Conservation (phyloP, 1,140 invertebrate species). For the Ips nitidus region DNA sequence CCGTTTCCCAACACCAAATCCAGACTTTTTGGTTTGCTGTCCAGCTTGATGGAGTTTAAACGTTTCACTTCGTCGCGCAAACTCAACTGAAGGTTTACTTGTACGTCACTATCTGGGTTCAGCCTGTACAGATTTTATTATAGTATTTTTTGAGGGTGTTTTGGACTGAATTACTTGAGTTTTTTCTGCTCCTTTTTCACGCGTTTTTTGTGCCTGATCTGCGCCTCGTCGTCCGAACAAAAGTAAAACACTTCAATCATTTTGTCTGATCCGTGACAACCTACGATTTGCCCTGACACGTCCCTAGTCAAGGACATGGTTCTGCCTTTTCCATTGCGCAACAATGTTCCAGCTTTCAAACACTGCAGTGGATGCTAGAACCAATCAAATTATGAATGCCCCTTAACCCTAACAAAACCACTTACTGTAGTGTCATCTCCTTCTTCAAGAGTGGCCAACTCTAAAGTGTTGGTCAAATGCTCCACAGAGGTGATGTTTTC, state of each 20-base stretch:
- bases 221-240: slow-evolving; percentile 72
- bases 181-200: slow-evolving; percentile 73
- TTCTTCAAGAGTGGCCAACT: slow-evolving; percentile 60
- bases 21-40: slow-evolving; percentile 70
- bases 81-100: slow-evolving; percentile 45
- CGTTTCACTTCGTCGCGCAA: slow-evolving; percentile 76
- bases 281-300: slow-evolving; percentile 66
- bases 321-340: slow-evolving; percentile 74
- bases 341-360: slow-evolving; percentile 71
- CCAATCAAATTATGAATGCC: too few relatives aligned
- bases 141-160: too few relatives aligned
- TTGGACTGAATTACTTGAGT: slow-evolving; percentile 53
- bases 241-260: slow-evolving; percentile 84
- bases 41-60: slow-evolving; percentile 65
- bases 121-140: too few relatives aligned
- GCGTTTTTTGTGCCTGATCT: slow-evolving; percentile 69
- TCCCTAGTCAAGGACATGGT: slow-evolving; percentile 69
- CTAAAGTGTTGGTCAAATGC: slow-evolving; percentile 55
- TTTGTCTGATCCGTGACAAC: slow-evolving; percentile 81
- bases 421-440: slow-evolving; percentile 57
- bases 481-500: slow-evolving; percentile 55
- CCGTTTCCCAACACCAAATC: slow-evolving; percentile 67
- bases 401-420: not conserved
- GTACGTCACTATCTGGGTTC: not conserved
- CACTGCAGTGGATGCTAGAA: slow-evolving; percentile 67